Conservation (phyloP, 2,797 vertebrate species). For the Esox masquinongy region DNA sequence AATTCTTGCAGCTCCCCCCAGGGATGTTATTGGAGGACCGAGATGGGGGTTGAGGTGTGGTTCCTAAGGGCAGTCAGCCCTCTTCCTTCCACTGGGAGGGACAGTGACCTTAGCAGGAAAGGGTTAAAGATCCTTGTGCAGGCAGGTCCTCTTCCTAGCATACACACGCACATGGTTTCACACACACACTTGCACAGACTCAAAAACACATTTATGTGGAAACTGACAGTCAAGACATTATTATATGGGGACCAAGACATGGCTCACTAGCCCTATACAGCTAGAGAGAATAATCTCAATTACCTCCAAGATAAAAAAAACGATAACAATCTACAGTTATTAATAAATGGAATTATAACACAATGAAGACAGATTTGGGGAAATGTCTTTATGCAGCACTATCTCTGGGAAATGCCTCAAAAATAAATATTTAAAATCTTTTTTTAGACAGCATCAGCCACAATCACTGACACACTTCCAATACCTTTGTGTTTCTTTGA, state of each 20-base stretch:
- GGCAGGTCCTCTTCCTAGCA: conserved; percentile 31
- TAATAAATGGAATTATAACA: neutral
- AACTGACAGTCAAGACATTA: conserved; percentile 51
- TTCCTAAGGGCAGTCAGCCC: conserved; percentile 47
- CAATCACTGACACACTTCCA: conserved; percentile 33
- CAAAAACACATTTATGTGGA: conserved; percentile 45
- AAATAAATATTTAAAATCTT: neutral
- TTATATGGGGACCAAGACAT: conserved; percentile 2
- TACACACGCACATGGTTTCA: neutral
- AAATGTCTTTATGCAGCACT: neutral
- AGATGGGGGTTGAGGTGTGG: conserved; percentile 49
- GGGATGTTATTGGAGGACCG: conserved; percentile 42
- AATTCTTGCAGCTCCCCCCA: conserved; percentile 19
- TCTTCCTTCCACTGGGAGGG: conserved; percentile 61
- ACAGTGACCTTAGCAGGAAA: conserved; percentile 60
- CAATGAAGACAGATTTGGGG: neutral
- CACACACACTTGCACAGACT: conserved; percentile 32
- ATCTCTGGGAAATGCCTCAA: neutral
- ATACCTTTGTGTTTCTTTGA: neutral
- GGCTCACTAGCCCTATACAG: neutral
- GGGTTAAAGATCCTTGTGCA: conserved; percentile 67
- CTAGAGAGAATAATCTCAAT: neutral
- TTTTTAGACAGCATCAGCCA: neutral
- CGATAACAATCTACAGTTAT: neutral
- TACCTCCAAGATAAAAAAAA: neutral